A percentile compares a stretch with the other conserved stretches of the same genome.
Conservation (phyloP, 2,888 invertebrate genomes). For the Eumerus sabulonum region DNA sequence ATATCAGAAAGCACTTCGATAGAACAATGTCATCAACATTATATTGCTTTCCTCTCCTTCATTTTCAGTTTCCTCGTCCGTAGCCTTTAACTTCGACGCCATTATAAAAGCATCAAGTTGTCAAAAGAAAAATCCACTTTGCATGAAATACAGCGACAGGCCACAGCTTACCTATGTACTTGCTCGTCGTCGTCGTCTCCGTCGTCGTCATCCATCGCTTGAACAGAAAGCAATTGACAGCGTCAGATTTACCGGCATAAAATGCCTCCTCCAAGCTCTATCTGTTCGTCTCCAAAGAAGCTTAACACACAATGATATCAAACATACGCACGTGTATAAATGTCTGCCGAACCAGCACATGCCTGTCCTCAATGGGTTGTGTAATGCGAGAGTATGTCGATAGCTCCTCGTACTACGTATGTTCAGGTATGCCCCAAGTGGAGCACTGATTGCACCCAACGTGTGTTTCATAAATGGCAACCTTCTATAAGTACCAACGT, state of each 20-base stretch:
- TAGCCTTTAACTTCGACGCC: constrained; percentile 48
- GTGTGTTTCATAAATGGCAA: constrained; percentile 8
- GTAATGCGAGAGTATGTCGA: neutral
- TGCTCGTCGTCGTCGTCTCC: too few relatives aligned
- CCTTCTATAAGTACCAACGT: neutral
- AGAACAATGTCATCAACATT: too few relatives aligned
- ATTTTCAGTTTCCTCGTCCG: constrained; percentile 22
- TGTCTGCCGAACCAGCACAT: neutral
- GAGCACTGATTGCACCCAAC: constrained; percentile 21
- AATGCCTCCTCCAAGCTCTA: constrained; percentile 24
- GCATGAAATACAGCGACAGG: constrained; percentile 15
- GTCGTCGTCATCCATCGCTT: too few relatives aligned
- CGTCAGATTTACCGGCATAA: constrained; percentile 20
- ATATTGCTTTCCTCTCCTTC: too few relatives aligned
- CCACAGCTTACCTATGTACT: constrained; percentile 7
- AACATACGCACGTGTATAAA: neutral
- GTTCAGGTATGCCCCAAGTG: constrained; percentile 2
- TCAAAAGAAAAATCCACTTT: constrained; percentile 53
- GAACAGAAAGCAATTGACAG: constrained; percentile 35
- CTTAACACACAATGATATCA: constrained; percentile 25
- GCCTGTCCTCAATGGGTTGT: neutral
- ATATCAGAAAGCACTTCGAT: too few relatives aligned
- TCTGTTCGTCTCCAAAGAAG: constrained; percentile 15
- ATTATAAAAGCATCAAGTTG: constrained; percentile 47
- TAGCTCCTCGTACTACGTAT: neutral